A percentile compares a stretch with the other conserved stretches of the same genome.
phyloP scores from a whole-genome alignment of 2,113 vertebrate species.

The Albula goreensis region DNA sequence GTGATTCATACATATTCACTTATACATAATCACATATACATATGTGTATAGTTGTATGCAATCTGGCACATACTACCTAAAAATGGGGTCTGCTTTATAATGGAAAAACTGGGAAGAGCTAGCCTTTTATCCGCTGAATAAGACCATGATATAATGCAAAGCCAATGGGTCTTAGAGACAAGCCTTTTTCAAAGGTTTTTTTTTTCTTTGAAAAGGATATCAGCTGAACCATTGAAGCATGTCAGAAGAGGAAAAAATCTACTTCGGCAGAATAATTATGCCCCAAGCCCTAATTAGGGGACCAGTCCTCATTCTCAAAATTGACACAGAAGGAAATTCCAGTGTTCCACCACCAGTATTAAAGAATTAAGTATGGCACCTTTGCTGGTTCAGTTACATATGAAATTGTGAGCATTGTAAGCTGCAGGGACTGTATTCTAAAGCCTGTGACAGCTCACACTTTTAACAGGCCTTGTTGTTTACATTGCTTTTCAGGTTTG shows the following conservation, averaged over 20 bases:
- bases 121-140: neutral
- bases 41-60: no score
- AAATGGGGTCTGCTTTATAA: neutral
- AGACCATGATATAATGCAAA: neutral
- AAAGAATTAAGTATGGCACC: neutral
- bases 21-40: no score
- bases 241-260: neutral
- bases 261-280: neutral
- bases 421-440: neutral
- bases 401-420: neutral
- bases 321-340: neutral
- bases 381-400: neutral
- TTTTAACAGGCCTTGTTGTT: neutral
- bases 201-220: neutral
- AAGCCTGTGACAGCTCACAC: neutral
- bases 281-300: neutral
- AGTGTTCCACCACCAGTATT: neutral
- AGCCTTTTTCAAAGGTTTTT: neutral
- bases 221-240: neutral
- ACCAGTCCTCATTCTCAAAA: neutral
- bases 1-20: no score
- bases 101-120: neutral
- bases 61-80: no score
- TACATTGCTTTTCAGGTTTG: neutral
- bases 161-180: neutral